Evolutionary conservation across 2,888 invertebrate species (phyloP).

Genomic region (Gymnoscelis rufifasciata): DNA sequence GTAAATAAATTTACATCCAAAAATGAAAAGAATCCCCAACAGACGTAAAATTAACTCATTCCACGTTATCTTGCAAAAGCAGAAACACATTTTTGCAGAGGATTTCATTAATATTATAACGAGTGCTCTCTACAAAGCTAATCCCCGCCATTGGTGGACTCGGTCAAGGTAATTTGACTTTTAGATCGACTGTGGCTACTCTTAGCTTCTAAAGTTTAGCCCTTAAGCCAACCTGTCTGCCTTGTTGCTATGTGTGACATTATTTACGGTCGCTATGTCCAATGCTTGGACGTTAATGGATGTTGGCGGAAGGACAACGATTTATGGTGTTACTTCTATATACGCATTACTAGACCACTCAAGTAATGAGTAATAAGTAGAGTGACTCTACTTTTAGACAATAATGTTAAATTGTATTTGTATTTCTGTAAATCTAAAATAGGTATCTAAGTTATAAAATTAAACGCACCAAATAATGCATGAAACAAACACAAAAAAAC

Average conservation of each 20-base stretch:
- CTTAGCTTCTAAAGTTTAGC: slow-evolving; percentile 36
- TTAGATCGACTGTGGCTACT: slow-evolving; percentile 41
- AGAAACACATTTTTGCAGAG: slow-evolving; percentile 39
- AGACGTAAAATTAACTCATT: slow-evolving; percentile 21
- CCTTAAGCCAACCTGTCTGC: not conserved
- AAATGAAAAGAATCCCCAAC: not conserved
- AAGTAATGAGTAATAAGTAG: not conserved
- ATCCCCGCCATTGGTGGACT: slow-evolving; percentile 50
- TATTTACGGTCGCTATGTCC: slow-evolving; percentile 10
- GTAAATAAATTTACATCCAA: not conserved
- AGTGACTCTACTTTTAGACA: not conserved
- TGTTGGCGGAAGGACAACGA: slow-evolving; percentile 1
- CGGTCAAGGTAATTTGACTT: slow-evolving; percentile 49
- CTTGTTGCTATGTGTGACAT: slow-evolving; percentile 15
- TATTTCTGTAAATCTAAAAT: no score
- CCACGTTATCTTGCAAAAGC: slow-evolving; percentile 30
- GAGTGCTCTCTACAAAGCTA: slow-evolving; percentile 46
- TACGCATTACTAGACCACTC: not conserved
- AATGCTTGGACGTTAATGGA: slow-evolving; percentile 3
- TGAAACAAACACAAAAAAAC: no score
- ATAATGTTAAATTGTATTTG: no score
- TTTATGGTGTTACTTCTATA: slow-evolving; percentile 13
- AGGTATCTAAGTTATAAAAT: no score
- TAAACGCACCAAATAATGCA: no score
- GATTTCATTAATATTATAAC: slow-evolving; percentile 55